Base-by-base conservation (phyloP, 2,888 invertebrate genomes). In the Cantharis flavilabris region DNA sequence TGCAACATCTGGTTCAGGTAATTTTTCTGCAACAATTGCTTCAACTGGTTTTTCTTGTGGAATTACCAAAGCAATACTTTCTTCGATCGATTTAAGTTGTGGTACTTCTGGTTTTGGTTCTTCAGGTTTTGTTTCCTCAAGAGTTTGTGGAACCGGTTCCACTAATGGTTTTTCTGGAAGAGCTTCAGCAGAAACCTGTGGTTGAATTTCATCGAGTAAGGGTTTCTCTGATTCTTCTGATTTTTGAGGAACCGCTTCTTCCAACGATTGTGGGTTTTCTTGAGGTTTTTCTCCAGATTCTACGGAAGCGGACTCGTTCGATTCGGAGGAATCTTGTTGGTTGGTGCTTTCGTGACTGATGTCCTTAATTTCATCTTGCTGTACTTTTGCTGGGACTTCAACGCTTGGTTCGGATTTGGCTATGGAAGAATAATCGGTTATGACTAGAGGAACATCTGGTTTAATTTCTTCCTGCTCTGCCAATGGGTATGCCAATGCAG, bases 401-500 rank as follows among this genome's bases (percentile, higher is more conserved):
- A 26, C n/a, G 11, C 18, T 20, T 18, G 65, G 65, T 80, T 88
- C 86, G 13, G 84, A 83, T 80, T 88, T 86, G 13, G 87, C 86
- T 10, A 88, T 88, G 62, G 87, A 86, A 11, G 89, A 85, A 83
- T 88, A 87, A 81, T 89, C 89, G 63, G 88, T 86, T 78, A 88
- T 88, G 81, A 88, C 88, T 77, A 88, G 85, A 64, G 88, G 89
- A 72, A 85, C 85, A 73, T 83, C 82, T 11, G 85, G 79, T 78
- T 84, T 80, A 9, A 80, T 76, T 69, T 82, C 80, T 73, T 86
- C 86, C 62, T 88, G 87, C 76, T 92, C 92, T 62, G 91, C 92
- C 65, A 93, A 88, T 71, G 93, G 93, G 90, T 92, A 91, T 62
- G 92, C 90, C 84, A 91, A 84, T 33, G 86, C 88, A 20, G 88